Percentiles rank a stretch among this genome's conserved stretches.
These are phyloP conservation scores for Blera fallax DNA, from an alignment of 2,888 invertebrate species.

Conservation along the genomic window DNA sequence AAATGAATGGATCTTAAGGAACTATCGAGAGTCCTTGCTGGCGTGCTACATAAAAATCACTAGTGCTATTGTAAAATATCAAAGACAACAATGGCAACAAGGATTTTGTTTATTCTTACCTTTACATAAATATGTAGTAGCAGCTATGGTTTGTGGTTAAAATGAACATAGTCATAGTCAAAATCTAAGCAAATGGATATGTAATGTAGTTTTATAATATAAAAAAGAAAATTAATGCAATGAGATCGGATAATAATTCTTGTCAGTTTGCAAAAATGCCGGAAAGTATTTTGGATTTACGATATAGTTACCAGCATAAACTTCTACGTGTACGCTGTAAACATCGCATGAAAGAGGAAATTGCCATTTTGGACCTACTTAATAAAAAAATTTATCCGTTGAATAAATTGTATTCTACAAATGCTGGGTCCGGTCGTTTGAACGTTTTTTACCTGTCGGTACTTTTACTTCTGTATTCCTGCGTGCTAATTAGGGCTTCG, in stretches of 20 bases:
- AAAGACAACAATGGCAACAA: conserved; percentile 37
- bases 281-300: conserved; percentile 46
- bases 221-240: conserved; percentile 22
- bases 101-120: conserved; percentile 7
- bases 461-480: conserved; percentile 78
- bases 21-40: conserved; percentile 28
- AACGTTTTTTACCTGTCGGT: conserved; percentile 76
- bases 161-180: background rate
- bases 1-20: conserved; percentile 40
- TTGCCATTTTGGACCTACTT: conserved; percentile 31
- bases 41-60: background rate
- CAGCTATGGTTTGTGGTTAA: background rate
- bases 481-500: conserved; percentile 77
- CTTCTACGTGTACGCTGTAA: conserved; percentile 45
- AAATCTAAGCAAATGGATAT: conserved; percentile 1
- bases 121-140: background rate
- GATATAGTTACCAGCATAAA: conserved; percentile 46
- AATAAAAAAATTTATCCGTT: conserved; percentile 49
- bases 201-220: conserved; percentile 17
- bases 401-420: conserved; percentile 50
- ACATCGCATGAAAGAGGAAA: conserved; percentile 47
- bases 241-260: conserved; percentile 29
- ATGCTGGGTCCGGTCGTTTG: conserved; percentile 18
- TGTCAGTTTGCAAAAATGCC: conserved; percentile 56
- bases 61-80: conserved; percentile 17